Conservation (phyloP, 2,888 invertebrate species). For the Plusia festucae region DNA sequence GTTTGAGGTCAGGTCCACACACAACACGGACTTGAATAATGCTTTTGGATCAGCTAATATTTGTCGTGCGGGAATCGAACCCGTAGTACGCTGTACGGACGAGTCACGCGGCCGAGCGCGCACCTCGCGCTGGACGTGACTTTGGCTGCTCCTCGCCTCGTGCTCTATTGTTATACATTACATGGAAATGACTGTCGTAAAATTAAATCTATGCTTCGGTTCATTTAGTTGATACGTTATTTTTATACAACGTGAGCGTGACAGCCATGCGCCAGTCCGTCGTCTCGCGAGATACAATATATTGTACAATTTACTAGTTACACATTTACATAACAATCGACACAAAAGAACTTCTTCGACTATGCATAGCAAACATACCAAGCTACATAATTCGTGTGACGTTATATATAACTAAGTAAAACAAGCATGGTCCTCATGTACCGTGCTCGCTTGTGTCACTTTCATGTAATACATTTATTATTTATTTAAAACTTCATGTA, state of each 20-base stretch:
- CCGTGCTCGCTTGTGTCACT: too few species aligned
- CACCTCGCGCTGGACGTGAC: background rate
- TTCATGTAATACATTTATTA: too few species aligned
- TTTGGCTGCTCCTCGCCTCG: background rate
- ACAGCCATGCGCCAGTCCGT: background rate
- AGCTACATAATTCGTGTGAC: too few species aligned
- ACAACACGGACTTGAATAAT: too few species aligned
- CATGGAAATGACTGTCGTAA: background rate
- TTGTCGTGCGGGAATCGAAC: too few species aligned
- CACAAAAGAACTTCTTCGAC: background rate
- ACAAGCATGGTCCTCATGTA: too few species aligned
- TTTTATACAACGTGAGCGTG: background rate
- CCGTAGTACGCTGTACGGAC: too few species aligned
- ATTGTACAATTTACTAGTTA: background rate
- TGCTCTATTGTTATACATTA: background rate
- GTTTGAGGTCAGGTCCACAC: too few species aligned
- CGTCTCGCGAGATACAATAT: background rate
- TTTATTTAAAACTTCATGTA: too few species aligned
- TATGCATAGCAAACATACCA: background rate
- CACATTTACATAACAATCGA: conserved; percentile 3
- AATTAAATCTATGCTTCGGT: background rate
- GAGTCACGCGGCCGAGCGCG: background rate
- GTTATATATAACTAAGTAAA: too few species aligned
- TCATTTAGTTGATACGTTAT: background rate
- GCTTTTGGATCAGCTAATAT: too few species aligned